phyloP scores from a whole-genome alignment of 2,113 vertebrate genomes.

The Callipepla squamata region DNA sequence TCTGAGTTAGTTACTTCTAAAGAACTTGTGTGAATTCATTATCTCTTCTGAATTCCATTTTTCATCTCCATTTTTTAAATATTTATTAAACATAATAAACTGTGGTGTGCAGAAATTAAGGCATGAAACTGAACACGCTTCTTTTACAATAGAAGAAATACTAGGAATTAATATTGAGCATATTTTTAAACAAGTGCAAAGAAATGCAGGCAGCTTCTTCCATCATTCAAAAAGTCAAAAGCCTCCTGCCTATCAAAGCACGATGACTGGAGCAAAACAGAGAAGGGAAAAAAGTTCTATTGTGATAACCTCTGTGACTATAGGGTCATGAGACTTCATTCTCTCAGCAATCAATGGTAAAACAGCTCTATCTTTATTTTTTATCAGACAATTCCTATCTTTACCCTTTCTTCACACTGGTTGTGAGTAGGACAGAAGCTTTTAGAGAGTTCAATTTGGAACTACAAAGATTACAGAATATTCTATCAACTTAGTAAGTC shows the following conservation, averaged over 20 bases:
- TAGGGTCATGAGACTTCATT: not conserved
- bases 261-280: not conserved
- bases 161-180: not conserved
- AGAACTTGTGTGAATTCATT: not conserved
- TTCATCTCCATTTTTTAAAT: not conserved
- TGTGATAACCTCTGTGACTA: not conserved
- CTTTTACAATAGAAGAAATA: not conserved
- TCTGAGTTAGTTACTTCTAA: not conserved
- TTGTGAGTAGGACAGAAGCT: not conserved
- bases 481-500: not conserved
- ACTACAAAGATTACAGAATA: not conserved
- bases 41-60: not conserved
- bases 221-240: not conserved
- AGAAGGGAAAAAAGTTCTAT: not conserved
- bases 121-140: not conserved
- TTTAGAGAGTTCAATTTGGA: not conserved
- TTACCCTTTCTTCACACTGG: not conserved
- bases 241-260: rapidly evolving
- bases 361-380: not conserved
- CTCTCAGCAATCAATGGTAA: not conserved
- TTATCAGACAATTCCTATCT: not conserved
- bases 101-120: not conserved
- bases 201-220: not conserved
- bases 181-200: not conserved
- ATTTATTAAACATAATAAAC: not conserved